Conservation (phyloP, 1,140 invertebrate genomes). For the Neuroterus valhalla region DNA sequence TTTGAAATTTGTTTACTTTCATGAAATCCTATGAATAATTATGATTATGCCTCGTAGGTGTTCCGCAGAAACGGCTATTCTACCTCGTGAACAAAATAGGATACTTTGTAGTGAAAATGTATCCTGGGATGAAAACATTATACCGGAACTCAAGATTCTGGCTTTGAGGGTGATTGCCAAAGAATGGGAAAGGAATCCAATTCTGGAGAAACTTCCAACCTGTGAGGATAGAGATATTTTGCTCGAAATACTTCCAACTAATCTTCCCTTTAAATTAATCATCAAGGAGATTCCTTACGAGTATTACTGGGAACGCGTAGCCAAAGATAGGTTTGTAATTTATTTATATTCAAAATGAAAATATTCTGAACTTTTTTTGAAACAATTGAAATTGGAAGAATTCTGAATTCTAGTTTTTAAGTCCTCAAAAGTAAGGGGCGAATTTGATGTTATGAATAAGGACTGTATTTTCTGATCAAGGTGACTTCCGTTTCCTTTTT, state of each 20-base stretch:
- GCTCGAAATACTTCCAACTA: constrained; percentile 65
- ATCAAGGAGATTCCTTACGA: constrained; percentile 62
- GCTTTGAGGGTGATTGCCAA: constrained; percentile 57
- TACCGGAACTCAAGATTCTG: constrained; percentile 62
- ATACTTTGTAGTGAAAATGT: constrained; percentile 60
- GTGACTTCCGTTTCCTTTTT: too few species aligned
- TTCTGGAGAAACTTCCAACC: constrained; percentile 64
- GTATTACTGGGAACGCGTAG: constrained; percentile 68
- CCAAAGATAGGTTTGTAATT: constrained; percentile 59
- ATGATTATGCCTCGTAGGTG: constrained; percentile 54
- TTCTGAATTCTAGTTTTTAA: too few species aligned
- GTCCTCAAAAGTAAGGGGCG: too few species aligned
- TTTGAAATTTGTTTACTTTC: not conserved
- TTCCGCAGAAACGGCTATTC: constrained; percentile 54
- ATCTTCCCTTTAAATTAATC: constrained; percentile 65
- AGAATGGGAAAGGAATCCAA: constrained; percentile 59
- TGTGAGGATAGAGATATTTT: constrained; percentile 60
- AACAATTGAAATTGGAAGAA: too few species aligned
- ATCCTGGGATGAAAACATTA: constrained; percentile 58
- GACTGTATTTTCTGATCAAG: too few species aligned
- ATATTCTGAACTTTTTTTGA: constrained; percentile 4
- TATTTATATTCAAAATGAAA: not conserved
- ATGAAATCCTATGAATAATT: constrained; percentile 3
- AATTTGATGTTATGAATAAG: too few species aligned
- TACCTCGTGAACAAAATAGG: constrained; percentile 52